A percentile compares a stretch with the other conserved stretches of the same genome.
These are phyloP conservation scores for Amiota mariae DNA, from an alignment of 2,888 invertebrate genomes.

Conservation along the genomic window DNA sequence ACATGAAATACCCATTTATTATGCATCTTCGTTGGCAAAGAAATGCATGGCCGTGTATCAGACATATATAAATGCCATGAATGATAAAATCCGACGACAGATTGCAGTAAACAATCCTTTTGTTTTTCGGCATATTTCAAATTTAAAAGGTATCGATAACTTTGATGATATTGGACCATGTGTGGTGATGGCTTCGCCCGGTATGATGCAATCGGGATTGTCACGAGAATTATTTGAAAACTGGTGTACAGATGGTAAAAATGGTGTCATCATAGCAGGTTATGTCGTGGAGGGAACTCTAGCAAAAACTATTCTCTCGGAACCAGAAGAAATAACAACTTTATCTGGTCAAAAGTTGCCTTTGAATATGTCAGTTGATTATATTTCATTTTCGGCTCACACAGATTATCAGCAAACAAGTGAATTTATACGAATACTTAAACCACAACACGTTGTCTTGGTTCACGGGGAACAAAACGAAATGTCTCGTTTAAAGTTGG, in stretches of 20 bases:
- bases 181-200: constrained; percentile 99
- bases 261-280: constrained; percentile 98
- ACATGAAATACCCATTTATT: constrained; percentile 99
- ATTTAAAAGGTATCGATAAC: constrained; percentile 95
- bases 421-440: constrained; percentile 94
- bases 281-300: constrained; percentile 93
- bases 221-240: constrained; percentile 98
- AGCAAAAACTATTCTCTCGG: constrained; percentile 94
- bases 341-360: constrained; percentile 97
- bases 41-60: constrained; percentile 99
- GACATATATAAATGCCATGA: constrained; percentile 99
- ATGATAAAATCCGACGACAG: constrained; percentile 95
- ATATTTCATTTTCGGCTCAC: constrained; percentile 99
- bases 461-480: constrained; percentile 99
- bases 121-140: constrained; percentile 97
- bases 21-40: constrained; percentile 98
- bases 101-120: constrained; percentile 99
- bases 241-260: constrained; percentile 99
- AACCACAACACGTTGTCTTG: constrained; percentile 93
- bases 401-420: constrained; percentile 84
- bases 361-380: constrained; percentile 97
- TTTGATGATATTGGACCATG: constrained; percentile 99
- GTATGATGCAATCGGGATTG: constrained; percentile 99
- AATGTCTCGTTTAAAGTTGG: constrained; percentile 96
- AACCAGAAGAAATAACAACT: constrained; percentile 97